Evolutionary conservation across 2,797 vertebrate species (phyloP), one percentile per base, ranked within the genome.

Genomic region (Ataeniobius toweri): DNA sequence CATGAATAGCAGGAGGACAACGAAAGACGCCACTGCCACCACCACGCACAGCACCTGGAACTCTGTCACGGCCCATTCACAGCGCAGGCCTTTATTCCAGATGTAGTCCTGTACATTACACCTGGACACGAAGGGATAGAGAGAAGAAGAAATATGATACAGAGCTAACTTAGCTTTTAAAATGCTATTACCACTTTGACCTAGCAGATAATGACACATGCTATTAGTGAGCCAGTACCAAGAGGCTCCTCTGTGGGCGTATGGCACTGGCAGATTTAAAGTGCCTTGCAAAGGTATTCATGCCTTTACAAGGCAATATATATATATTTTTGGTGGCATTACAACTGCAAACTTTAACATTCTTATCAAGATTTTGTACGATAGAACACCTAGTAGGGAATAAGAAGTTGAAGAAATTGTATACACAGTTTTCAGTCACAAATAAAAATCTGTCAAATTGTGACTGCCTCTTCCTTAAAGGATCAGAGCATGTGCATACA

Each of bases 41-140:
- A 98, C 96, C 89, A 96, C 95, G 0, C 97, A 98, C 96, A 98
- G 91, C 92, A 99, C 98, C 93, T 99, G 98, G 95, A 99, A 99
- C 91, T 99, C 97, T 0, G 98, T 99, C 91, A 99, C 94, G n/a
- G 97, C 95, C 89, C 97, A 97, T 85, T 99, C 97, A 0, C 98
- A 99, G 73, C 97, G 97, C 0, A 92, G 94, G 20, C 98, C 98
- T 93, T 98, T 99, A 95, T 99, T 98, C 98, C 98, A 99, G 84
- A 98, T 97, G 93, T 98, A 99, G 91, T 98, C 96, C 93, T 99
- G 98, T 0, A 97, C 95, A 0, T 94, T 95, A 84, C 94, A 95
- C 91, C 94, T 95, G 80, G n/a, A 82, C 39, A 20, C 51, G 72
- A 77, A 83, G 41, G 1, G 5, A 71, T n/a, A 46, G 41, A 56